phyloP scores from a whole-genome alignment of 1,140 invertebrate species.

The Hyposmocoma kahamanoa region DNA sequence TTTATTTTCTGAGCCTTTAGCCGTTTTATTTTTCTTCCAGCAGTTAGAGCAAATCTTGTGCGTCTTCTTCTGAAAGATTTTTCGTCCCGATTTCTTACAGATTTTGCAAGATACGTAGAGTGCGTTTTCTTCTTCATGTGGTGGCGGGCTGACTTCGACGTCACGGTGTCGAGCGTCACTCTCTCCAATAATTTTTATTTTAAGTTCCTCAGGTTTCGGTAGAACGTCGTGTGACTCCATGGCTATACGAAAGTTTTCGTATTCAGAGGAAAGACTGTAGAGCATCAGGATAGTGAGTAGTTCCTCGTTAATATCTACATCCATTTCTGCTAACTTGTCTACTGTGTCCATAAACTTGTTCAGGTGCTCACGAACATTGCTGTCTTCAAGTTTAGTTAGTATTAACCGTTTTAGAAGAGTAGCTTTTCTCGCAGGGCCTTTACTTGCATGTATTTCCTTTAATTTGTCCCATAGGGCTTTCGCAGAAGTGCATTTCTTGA shows the following conservation, averaged over 20 bases:
- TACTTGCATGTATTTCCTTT: constrained; percentile 10
- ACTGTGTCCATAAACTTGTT: constrained; percentile 9
- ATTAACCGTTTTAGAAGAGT: constrained; percentile 20
- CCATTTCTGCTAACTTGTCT: constrained; percentile 19
- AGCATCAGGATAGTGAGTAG: constrained; percentile 27
- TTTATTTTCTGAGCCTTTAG: not conserved
- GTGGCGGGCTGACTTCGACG: not conserved
- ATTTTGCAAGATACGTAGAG: not conserved
- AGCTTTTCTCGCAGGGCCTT: constrained; percentile 12
- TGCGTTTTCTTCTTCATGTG: not conserved
- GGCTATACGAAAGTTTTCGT: constrained; percentile 31
- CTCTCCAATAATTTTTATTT: constrained; percentile 36
- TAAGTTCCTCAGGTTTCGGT: constrained; percentile 24
- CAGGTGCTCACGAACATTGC: constrained; percentile 22
- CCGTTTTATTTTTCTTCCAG: constrained; percentile 2
- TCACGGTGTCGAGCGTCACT: constrained; percentile 14
- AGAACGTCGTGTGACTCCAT: constrained; percentile 31
- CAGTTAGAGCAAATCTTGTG: constrained; percentile 4
- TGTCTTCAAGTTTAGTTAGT: constrained; percentile 13
- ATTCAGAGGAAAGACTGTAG: constrained; percentile 26
- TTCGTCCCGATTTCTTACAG: not conserved
- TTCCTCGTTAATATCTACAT: constrained; percentile 21
- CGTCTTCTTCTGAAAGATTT: not conserved
- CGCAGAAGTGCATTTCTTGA: constrained; percentile 14
- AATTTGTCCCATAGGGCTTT: constrained; percentile 13